Base-by-base conservation (phyloP, 1,140 invertebrate species). In the Brachionus angularis region DNA sequence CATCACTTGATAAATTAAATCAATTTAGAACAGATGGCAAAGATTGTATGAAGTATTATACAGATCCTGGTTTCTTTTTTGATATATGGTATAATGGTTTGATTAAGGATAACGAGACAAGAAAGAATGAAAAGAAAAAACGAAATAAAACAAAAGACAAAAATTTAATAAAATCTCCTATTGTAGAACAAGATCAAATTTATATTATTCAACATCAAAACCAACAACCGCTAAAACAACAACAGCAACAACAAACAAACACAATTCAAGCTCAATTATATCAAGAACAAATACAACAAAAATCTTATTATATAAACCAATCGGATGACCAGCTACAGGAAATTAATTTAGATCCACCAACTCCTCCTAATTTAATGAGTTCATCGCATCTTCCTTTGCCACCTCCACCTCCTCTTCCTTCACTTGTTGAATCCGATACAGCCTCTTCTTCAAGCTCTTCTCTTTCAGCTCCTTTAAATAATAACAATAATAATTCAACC, bases 11-110 rank as follows among this genome's bases (percentile, higher is more conserved):
- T 79, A 90, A 93, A 82, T 86, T 98, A 29, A 96, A 98, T 83
- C 86, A 88, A 1, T 25, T 36, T 23, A 72, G 42, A 27, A 44
- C 29, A n/a, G 95, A 98, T 83, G 93, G 92, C n/a, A 91, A 94
- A 78, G 91, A 96, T 81, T 94, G 94, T 50, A 85, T 98, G 71
- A 96, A 96, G 81, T 97, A 97, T 84, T 98, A 98, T 79, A 98
- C 95, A 0, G 94, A 98, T 85, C 93, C 96, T 3, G 91, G 91
- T 76, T 98, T 97, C 84, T 98, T 98, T 88, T 98, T 98, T 82
- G 93, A 98, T 77, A 83, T 98, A 12, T 98, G 96, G 95, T 86
- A 90, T 75, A 88, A 93, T 77, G 93, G 97, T 81, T 96, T 98
- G 90, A 83, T 96, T 34, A 94, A 96, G 79, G 93, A 96, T 77